Conservation (phyloP, 2,888 invertebrate species). For the Leptinotarsa peninsularis region DNA sequence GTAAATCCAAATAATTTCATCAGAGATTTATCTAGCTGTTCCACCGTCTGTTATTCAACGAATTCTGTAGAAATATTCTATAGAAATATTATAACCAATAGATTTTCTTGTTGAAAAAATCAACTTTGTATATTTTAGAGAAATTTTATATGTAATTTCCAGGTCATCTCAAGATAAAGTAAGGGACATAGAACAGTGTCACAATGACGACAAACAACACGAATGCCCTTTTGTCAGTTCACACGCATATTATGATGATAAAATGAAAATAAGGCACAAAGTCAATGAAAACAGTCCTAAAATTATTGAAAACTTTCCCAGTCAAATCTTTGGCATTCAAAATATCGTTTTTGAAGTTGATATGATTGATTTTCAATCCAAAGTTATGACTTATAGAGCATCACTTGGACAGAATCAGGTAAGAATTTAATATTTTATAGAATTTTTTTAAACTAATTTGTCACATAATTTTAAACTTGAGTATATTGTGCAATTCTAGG, state of each 20-base stretch:
- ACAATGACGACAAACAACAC: conserved; percentile 59
- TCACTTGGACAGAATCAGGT: conserved; percentile 61
- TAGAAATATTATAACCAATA: no score
- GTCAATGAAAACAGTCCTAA: conserved; percentile 57
- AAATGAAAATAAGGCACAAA: conserved; percentile 52
- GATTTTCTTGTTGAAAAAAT: no score
- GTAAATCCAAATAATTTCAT: no score
- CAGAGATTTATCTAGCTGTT: no score
- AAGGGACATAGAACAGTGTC: conserved; percentile 63
- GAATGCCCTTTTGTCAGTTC: conserved; percentile 58
- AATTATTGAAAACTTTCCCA: conserved; percentile 57
- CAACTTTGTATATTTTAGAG: no score
- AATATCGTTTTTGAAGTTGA: conserved; percentile 64
- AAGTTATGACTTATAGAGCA: conserved; percentile 64
- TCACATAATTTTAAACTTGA: neutral
- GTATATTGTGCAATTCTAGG: no score
- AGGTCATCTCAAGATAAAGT: conserved; percentile 60
- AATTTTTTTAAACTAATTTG: neutral
- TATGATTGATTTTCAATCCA: conserved; percentile 64
- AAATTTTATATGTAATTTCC: conserved; percentile 25
- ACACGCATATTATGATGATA: conserved; percentile 51
- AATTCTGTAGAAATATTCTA: no score
- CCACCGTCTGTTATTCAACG: no score
- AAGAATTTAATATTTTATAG: conserved; percentile 29
- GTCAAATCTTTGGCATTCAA: conserved; percentile 57